Percentiles rank a stretch among this genome's conserved stretches.
phyloP scores from a whole-genome alignment of 2,797 vertebrate genomes.

The Enteromius thamalakanensis region DNA sequence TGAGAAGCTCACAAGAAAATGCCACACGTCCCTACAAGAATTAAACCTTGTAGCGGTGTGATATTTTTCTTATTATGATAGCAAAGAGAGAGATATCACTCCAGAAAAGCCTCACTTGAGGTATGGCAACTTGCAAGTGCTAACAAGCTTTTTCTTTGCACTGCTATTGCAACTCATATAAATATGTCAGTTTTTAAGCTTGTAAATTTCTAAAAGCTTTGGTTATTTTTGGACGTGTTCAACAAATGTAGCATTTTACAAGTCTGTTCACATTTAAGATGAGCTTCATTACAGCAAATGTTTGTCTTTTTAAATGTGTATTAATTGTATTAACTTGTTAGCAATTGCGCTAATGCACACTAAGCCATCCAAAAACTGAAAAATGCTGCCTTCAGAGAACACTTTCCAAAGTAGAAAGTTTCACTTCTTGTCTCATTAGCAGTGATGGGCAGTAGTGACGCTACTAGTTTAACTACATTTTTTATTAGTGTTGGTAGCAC shows the following conservation, averaged over 20 bases:
- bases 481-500: no score
- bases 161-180: background rate
- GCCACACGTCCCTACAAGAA: slow-evolving; percentile 27
- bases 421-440: no score
- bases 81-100: background rate
- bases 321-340: background rate
- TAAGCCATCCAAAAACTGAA: no score
- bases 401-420: no score
- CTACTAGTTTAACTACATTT: no score
- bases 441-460: no score
- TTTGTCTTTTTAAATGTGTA: background rate
- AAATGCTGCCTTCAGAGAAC: no score
- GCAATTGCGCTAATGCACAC: background rate
- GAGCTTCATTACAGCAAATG: background rate
- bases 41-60: slow-evolving; percentile 19
- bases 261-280: background rate
- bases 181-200: background rate
- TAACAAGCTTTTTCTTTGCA: background rate
- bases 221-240: background rate
- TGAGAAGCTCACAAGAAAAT: slow-evolving; percentile 36
- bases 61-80: slow-evolving; percentile 15
- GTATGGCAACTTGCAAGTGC: background rate
- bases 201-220: background rate
- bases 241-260: background rate
- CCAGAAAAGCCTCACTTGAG: background rate